Base-by-base conservation (phyloP, 2,113 vertebrate species). In the Trogon melanurus region DNA sequence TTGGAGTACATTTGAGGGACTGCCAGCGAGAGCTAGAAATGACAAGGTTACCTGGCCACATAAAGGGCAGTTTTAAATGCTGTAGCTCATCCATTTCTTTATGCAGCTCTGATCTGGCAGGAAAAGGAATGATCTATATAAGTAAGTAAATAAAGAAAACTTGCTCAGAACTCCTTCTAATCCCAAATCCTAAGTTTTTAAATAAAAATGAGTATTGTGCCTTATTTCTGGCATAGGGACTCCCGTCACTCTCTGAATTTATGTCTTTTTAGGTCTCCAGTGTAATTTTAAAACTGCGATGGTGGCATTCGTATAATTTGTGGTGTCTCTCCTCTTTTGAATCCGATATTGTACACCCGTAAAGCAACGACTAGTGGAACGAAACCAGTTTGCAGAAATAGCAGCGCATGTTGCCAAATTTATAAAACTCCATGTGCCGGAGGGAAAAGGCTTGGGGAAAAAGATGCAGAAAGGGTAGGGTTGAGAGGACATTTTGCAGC, bases 341-440 rank as follows among this genome's bases (percentile, higher is more conserved):
- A 62, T 51, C 34, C 25, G 32, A 69, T 22, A 29, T 1, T 14
- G 16, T 6, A 66, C 25, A 60, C 22, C 6, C 29, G 26, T 16
- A 44, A n/a, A 78, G 5, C 25, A 44, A 48, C 27, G 29, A 45
- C 16, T 30, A 51, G 9, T 15, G 27, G 54, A 41, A 79, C 7
- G 7, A 65, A 82, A 80, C 18, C 0, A 20, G 53, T 75, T 72
- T 56, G 29, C 48, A 66, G 26, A 36, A 65, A 45, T 2, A 70
- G 9, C 2, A 23, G 30, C 5, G 0, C 4, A 4, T 6, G 4
- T 20, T 25, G 34, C 29, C 12, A 38, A 2, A 48, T 56, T 21
- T 17, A 67, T 22, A 66, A 66, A 89, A 54, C 19, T 5, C 20
- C 21, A 21, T 0, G 6, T 20, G 13, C 8, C 22, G 41, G 41